These are phyloP conservation scores for Lethrus apterus DNA, from an alignment of 1,140 invertebrate genomes.

Conservation along the genomic window DNA sequence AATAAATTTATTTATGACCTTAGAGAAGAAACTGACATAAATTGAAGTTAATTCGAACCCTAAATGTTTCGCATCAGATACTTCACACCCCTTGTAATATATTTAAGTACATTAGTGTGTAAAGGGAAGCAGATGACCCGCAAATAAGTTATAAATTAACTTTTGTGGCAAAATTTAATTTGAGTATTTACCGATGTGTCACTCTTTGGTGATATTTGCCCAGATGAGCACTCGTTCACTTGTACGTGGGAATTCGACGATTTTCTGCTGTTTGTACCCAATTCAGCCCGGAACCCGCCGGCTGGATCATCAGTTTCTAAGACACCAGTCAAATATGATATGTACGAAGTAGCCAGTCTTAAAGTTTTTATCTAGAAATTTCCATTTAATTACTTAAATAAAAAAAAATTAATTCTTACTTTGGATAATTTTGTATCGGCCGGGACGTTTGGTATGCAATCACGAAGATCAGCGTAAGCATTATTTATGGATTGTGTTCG, in stretches of 20 bases:
- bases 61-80: too few relatives aligned
- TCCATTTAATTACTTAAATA: neutral
- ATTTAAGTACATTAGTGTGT: constrained; percentile 5
- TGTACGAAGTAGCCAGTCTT: constrained; percentile 83
- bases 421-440: constrained; percentile 91
- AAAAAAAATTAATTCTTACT: constrained; percentile 37
- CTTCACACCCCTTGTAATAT: constrained; percentile 5
- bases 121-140: constrained; percentile 8
- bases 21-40: too few relatives aligned
- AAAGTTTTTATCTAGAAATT: constrained; percentile 75
- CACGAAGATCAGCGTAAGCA: constrained; percentile 83
- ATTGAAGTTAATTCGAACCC: too few relatives aligned
- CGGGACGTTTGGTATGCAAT: constrained; percentile 93
- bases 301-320: constrained; percentile 68
- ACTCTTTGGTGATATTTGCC: constrained; percentile 27
- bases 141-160: neutral
- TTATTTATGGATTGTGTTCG: constrained; percentile 92
- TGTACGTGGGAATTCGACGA: constrained; percentile 23
- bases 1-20: too few relatives aligned
- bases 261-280: constrained; percentile 42
- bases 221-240: constrained; percentile 25
- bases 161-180: neutral
- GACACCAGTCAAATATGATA: constrained; percentile 78
- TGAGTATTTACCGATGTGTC: constrained; percentile 32
- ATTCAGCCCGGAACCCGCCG: constrained; percentile 65